Evolutionary conservation across 2,888 invertebrate genomes (phyloP).

Genomic region (Chloroclystis v-ata): DNA sequence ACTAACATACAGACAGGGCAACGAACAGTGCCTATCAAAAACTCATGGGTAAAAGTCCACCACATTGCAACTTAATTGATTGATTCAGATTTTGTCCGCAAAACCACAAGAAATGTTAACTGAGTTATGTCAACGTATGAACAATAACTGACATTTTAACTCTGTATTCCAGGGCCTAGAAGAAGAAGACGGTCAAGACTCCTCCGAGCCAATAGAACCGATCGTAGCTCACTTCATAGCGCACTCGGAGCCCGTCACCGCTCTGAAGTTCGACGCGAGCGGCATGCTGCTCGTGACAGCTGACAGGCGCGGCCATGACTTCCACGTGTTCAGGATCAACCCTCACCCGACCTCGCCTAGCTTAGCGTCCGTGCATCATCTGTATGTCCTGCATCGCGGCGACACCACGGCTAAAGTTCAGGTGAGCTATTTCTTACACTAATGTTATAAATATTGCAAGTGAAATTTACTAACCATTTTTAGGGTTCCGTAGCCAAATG

Average conservation of each 20-base stretch:
- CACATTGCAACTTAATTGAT: too few species aligned
- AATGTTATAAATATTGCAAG: too few species aligned
- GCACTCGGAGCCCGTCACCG: slow-evolving; percentile 92
- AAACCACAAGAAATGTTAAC: too few species aligned
- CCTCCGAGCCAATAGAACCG: slow-evolving; percentile 82
- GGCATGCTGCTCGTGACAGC: slow-evolving; percentile 94
- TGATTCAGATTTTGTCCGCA: too few species aligned
- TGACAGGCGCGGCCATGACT: slow-evolving; percentile 95
- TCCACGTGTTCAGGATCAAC: slow-evolving; percentile 96
- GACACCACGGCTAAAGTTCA: slow-evolving; percentile 97
- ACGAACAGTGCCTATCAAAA: too few species aligned
- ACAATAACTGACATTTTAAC: too few species aligned
- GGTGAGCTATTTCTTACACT: slow-evolving; percentile 44
- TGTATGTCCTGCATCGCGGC: slow-evolving; percentile 96
- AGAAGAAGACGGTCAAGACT: slow-evolving; percentile 79
- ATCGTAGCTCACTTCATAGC: slow-evolving; percentile 93
- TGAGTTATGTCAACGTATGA: too few species aligned
- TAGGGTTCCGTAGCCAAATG: too few species aligned
- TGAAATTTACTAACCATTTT: too few species aligned
- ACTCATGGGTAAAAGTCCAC: too few species aligned
- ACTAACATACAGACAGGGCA: too few species aligned
- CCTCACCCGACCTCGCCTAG: slow-evolving; percentile 94
- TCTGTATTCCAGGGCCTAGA: slow-evolving; percentile 54
- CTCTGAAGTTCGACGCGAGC: slow-evolving; percentile 93
- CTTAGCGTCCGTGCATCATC: slow-evolving; percentile 93